Evolutionary conservation across 2,888 invertebrate species (phyloP), one percentile per base, ranked within the genome.

Genomic region (Epinotia ramella): DNA sequence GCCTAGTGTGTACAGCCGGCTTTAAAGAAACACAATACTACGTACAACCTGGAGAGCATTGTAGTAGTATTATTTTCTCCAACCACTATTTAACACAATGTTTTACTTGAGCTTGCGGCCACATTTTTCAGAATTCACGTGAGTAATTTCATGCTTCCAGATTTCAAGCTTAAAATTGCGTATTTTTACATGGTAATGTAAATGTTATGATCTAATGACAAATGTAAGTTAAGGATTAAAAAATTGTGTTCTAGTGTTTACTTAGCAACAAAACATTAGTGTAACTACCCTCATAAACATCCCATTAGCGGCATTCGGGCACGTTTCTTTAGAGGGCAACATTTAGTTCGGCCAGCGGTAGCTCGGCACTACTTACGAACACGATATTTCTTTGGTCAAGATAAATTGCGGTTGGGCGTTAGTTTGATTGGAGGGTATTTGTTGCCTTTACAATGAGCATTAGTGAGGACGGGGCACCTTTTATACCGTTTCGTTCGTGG

Each of bases 371-470:
- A 86, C 84, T 89, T 87, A 89, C 87, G 84, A 88, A 88, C 86
- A 87, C 89, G 85, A 91, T 93, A 91, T 91, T 89, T 93, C 93
- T 92, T 87, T 84, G 84, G 86, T 83, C 84, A 87, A 89, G 89
- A 93, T 89, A 91, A 93, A 94, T 93, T 86, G 91, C 89, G 91
- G 92, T 90, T 87, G 91, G 86, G 89, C 90, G 91, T 92, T 91
- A 91, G 91, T 92, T 92, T 92, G 94, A 94, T 93, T 92, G 89
- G 87, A 86, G 87, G 91, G 87, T 91, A 89, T 94, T 94, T 93
- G 94, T 93, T 93, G 89, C 91, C 87, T 92, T 90, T 92, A 91
- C 92, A 92, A 92, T 90, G 89, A 87, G 88, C 92, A 93, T 94
- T 93, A 93, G 93, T 87, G 82, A 81, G 81, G 83, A 81, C 82